Evolutionary conservation across 2,888 invertebrate species (phyloP), one percentile per base, ranked within the genome.

Genomic region (Seladonia tumulorum): DNA sequence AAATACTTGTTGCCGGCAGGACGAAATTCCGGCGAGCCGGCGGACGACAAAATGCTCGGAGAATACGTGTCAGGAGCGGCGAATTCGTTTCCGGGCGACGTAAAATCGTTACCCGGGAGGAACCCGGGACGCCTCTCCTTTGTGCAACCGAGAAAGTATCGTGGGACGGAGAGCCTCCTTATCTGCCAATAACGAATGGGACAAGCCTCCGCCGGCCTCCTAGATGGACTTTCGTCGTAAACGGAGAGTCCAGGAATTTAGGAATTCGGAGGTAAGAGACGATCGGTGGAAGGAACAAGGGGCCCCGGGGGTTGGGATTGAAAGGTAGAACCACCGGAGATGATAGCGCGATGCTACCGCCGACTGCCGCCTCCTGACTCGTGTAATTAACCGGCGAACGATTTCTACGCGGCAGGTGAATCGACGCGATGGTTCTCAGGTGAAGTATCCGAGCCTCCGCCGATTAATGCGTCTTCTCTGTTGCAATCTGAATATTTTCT

Each of bases 361-460:
- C 63, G 76, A 78, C 76, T 63, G 49, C 42, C 42, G 86, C 45
- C 39, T 78, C 77, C 79, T 76, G 66, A 77, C 82, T 78, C 87
- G 85, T 90, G 92, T 92, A 93, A 93, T 92, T 93, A 93, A 91
- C 92, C 82, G 90, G 85, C 90, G 89, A 90, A 89, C 85, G 92
- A 89, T 90, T 90, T 89, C 87, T 83, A 86, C 63, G 81, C 72
- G 84, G 87, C 91, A 92, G 92, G 89, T 91, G 93, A 92, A 90
- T 88, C 82, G 78, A n/a, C 75, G 35, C 86, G 89, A 85, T 63
- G 90, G 78, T 82, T 91, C 90, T 92, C 89, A 89, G 57, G 5
- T 8, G 29, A 49, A 29, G 25, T 16, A 25, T 25, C 22, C 8
- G 60, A 29, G 42, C 39, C 42, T 18, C 57, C 57, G 16, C 18